These are phyloP conservation scores for Peromyscus californicus DNA, from an alignment of 2,113 vertebrate genomes.

Conservation along the genomic window DNA sequence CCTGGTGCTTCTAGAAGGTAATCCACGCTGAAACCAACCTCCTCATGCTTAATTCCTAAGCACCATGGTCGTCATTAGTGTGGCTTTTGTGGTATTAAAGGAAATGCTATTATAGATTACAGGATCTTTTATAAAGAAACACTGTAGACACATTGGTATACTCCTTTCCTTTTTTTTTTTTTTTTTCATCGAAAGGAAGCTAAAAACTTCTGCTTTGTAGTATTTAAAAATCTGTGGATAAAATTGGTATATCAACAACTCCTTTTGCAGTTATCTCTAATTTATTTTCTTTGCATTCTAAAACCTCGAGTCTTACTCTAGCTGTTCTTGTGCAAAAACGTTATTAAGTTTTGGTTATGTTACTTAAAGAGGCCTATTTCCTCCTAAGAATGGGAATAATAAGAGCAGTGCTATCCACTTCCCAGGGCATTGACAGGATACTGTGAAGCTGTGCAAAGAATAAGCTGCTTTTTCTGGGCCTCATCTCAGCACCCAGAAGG, in stretches of 20 bases:
- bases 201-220: constrained; percentile 50
- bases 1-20: constrained; percentile 59
- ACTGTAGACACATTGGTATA: not conserved
- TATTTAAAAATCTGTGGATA: constrained; percentile 12
- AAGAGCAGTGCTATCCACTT: not conserved
- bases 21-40: constrained; percentile 69
- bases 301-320: not conserved
- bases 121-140: constrained; percentile 49
- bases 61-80: not conserved
- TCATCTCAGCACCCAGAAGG: not conserved
- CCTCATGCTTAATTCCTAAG: not conserved
- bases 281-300: constrained; percentile 3
- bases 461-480: not conserved
- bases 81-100: constrained; percentile 31
- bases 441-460: not conserved
- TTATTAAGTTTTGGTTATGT: not conserved
- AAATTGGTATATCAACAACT: constrained; percentile 22
- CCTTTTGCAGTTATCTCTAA: constrained; percentile 7
- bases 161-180: not conserved
- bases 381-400: not conserved
- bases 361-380: not conserved
- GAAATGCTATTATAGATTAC: constrained; percentile 43
- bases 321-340: not conserved
- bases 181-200: constrained; percentile 24
- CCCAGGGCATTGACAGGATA: not conserved